Conservation (phyloP, 2,113 vertebrate species). For the Cryptomyrus ogoouensis region DNA sequence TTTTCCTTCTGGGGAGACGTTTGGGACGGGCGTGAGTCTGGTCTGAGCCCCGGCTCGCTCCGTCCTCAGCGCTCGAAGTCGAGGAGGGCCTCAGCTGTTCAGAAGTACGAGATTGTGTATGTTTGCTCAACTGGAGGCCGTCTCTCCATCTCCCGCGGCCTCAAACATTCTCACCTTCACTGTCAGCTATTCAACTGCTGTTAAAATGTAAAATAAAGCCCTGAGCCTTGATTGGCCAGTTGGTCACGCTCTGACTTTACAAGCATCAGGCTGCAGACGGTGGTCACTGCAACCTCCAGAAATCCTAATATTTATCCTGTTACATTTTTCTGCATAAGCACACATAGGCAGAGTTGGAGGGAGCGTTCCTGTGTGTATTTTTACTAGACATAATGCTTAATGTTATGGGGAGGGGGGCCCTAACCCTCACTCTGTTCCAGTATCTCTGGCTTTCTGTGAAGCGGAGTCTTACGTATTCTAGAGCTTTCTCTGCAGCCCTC, state of each 20-base stretch:
- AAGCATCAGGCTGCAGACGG: background rate
- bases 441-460: background rate
- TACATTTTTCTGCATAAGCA: background rate
- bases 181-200: background rate
- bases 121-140: background rate
- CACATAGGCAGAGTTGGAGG: background rate
- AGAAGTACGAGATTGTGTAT: background rate
- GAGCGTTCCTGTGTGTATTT: background rate
- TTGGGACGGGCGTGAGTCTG: background rate
- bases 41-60: background rate
- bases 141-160: background rate
- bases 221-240: background rate
- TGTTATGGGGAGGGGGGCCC: background rate
- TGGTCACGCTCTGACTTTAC: background rate
- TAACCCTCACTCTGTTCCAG: background rate
- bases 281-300: background rate
- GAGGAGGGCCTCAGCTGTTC: background rate
- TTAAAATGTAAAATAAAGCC: background rate
- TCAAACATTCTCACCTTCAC: background rate
- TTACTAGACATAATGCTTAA: background rate
- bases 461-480: background rate
- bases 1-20: background rate
- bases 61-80: background rate
- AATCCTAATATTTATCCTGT: constrained; percentile 16
- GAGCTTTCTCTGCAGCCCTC: background rate